Evolutionary conservation across 2,797 vertebrate species (phyloP).

Genomic region (Ptychobarbus kaznakovi): DNA sequence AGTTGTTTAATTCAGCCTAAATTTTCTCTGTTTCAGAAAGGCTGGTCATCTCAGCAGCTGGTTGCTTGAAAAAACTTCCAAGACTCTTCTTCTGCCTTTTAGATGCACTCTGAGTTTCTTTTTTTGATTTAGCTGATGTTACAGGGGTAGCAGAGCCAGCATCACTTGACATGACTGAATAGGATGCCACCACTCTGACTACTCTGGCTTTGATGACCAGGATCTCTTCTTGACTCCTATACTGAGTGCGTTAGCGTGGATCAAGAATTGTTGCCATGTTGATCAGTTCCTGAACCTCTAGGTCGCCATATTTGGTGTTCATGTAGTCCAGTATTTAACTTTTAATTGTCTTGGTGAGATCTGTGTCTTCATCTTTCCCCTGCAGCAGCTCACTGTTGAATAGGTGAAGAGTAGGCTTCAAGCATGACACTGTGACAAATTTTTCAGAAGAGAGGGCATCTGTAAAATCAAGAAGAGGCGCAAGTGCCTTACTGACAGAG

Average conservation of each 20-base stretch:
- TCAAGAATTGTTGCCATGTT: not conserved
- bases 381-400: too few relatives aligned
- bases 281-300: not conserved
- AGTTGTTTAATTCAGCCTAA: too few relatives aligned
- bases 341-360: too few relatives aligned
- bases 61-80: constrained; percentile 5
- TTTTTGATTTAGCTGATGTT: not conserved
- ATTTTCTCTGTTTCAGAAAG: not conserved
- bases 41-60: not conserved
- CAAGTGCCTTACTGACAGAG: constrained; percentile 37
- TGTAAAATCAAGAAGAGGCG: constrained; percentile 13
- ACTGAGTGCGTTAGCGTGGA: not conserved
- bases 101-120: not conserved
- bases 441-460: not conserved
- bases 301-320: too few relatives aligned
- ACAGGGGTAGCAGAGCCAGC: not conserved
- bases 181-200: not conserved
- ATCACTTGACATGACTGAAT: not conserved
- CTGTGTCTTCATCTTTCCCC: too few relatives aligned
- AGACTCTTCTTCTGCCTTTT: not conserved
- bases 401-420: not conserved
- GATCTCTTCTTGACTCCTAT: not conserved
- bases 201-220: constrained; percentile 11
- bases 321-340: too few relatives aligned
- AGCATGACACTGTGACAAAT: not conserved